These are phyloP conservation scores for Pandemis corylana DNA, from an alignment of 2,888 invertebrate species.

Conservation along the genomic window DNA sequence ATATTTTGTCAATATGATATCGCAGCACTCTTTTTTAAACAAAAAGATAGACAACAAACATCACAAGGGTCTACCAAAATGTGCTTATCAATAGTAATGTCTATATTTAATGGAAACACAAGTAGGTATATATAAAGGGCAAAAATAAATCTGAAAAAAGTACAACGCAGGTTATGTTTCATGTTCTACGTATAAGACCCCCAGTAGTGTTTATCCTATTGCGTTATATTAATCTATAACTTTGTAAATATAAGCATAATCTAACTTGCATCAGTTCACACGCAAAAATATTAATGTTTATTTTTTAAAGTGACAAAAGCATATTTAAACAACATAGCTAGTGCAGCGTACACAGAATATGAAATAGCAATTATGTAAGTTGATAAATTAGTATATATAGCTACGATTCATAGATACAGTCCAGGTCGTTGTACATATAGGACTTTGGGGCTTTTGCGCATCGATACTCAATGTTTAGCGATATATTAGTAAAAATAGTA, in stretches of 20 bases:
- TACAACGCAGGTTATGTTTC: constrained; percentile 33
- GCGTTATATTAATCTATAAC: constrained; percentile 19
- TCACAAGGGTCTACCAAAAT: constrained; percentile 41
- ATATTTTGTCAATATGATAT: not conserved
- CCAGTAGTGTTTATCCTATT: constrained; percentile 4
- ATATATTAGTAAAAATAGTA: not conserved
- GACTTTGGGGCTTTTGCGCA: constrained; percentile 22
- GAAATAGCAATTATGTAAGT: not conserved
- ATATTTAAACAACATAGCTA: not conserved
- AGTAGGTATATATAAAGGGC: constrained; percentile 25
- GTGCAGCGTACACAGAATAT: not conserved
- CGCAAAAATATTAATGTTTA: constrained; percentile 10
- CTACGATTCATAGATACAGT: not conserved
- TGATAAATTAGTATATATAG: not conserved
- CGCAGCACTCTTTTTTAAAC: constrained; percentile 5
- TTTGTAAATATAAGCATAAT: constrained; percentile 31
- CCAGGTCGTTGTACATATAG: constrained; percentile 38
- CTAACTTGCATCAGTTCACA: constrained; percentile 21
- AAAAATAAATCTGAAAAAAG: constrained; percentile 36
- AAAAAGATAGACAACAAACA: constrained; percentile 39
- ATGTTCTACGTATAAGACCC: constrained; percentile 22
- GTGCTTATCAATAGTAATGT: constrained; percentile 35
- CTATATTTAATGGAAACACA: constrained; percentile 15
- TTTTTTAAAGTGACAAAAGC: not conserved
- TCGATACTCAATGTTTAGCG: not conserved